Evolutionary conservation across 2,797 vertebrate species (phyloP).

Genomic region (Rachycentron canadum): DNA sequence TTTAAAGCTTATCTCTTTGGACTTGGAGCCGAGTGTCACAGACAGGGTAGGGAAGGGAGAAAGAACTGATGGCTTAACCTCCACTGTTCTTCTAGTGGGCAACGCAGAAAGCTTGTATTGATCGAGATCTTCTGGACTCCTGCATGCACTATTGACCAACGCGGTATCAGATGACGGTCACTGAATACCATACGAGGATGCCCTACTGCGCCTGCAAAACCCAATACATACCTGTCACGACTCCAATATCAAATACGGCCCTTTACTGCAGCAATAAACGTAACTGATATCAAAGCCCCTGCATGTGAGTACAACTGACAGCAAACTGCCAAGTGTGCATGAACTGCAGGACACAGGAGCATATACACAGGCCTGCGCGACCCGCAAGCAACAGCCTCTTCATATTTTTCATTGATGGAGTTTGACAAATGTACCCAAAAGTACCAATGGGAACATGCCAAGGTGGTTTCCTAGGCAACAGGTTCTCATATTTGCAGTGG

Average conservation of each 20-base stretch:
- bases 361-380: background rate
- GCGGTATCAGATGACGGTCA: slow-evolving; percentile 47
- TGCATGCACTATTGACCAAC: slow-evolving; percentile 27
- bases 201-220: slow-evolving; percentile 18
- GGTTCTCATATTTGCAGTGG: slow-evolving; percentile 46
- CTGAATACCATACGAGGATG: slow-evolving; percentile 29
- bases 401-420: slow-evolving; percentile 22
- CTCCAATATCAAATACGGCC: slow-evolving; percentile 38
- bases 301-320: slow-evolving; percentile 27
- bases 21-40: background rate
- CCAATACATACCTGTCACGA: slow-evolving; percentile 20
- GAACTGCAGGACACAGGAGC: background rate
- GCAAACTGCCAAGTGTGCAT: background rate
- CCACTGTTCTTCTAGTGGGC: background rate
- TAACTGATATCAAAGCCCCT: slow-evolving; percentile 46
- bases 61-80: background rate
- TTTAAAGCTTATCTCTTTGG: background rate
- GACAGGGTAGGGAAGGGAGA: no score
- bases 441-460: slow-evolving; percentile 53
- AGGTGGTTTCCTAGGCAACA: slow-evolving; percentile 81
- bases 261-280: slow-evolving; percentile 50
- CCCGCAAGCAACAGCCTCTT: slow-evolving; percentile 6
- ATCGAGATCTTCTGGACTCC: slow-evolving; percentile 5
- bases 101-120: background rate
- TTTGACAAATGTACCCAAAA: slow-evolving; percentile 41